These are phyloP conservation scores for Neria commutata DNA, from an alignment of 2,888 invertebrate species.

Conservation along the genomic window DNA sequence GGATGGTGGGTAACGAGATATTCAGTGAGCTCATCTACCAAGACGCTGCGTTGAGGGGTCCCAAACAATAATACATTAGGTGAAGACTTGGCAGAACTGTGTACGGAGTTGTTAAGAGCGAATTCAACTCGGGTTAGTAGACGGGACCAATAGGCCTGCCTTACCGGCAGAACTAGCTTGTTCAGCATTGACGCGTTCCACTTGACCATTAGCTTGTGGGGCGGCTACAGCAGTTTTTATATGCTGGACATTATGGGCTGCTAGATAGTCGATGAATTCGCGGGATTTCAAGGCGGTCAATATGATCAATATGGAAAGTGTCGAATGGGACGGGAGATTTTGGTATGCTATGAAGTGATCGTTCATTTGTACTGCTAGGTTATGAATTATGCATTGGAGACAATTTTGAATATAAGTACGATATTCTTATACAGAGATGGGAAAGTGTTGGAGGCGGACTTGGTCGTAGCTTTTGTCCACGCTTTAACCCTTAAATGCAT, in stretches of 20 bases:
- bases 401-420: too few relatives aligned
- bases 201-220: slow-evolving; percentile 23
- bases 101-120: slow-evolving; percentile 21
- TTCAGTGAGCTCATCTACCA: slow-evolving; percentile 14
- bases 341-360: neutral
- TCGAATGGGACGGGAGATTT: slow-evolving; percentile 16
- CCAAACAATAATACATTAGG: slow-evolving; percentile 24
- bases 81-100: slow-evolving; percentile 15
- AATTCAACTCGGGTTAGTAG: slow-evolving; percentile 17
- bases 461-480: too few relatives aligned
- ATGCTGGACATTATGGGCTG: slow-evolving; percentile 21
- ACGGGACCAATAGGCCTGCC: slow-evolving; percentile 20
- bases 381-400: too few relatives aligned
- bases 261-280: slow-evolving; percentile 17
- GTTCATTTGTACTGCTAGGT: too few relatives aligned
- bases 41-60: slow-evolving; percentile 17
- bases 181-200: slow-evolving; percentile 24
- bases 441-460: too few relatives aligned
- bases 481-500: too few relatives aligned
- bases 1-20: too few relatives aligned
- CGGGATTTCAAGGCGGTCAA: slow-evolving; percentile 23
- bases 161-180: slow-evolving; percentile 15
- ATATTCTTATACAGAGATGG: too few relatives aligned
- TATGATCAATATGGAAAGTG: slow-evolving; percentile 19
- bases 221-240: slow-evolving; percentile 21